Base-by-base conservation (phyloP, 2,113 vertebrate genomes). In the Scolopax mira region DNA sequence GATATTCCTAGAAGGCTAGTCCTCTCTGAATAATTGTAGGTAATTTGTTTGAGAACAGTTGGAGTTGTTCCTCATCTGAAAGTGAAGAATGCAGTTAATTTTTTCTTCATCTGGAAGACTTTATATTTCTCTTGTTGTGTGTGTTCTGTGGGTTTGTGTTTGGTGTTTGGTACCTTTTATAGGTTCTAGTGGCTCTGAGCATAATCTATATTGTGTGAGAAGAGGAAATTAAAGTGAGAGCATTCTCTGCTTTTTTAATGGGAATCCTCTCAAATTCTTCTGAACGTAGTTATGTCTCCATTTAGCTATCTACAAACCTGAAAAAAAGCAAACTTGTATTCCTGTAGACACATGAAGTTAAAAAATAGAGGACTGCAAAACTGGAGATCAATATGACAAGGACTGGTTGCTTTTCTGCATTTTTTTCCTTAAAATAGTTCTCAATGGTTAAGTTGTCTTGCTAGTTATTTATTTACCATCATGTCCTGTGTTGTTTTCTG, bases 361-460 rank as follows among this genome's bases (percentile, higher is more conserved):
- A 93, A 94, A 92, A 85, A 91, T 51, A 70, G 74, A 92, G 65
- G 17, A 58, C 88, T 80, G 64, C 21, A 67, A 85, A 94, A 77
- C 37, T 39, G 28, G 90, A 94, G 57, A 84, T 94, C 61, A 64
- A 10, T 90, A 62, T 91, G 70, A 86, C 62, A 94, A 94, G 79
- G 88, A 94, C 87, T 31, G 35, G 61, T 90, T 79, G 58, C 75
- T 92, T 87, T 95, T 95, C 75, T 89, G 72, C 46, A 42, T 72
- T 95, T 96, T 96, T 79, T 54, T 35, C 44, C 44, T 66, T 95
- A 91, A 96, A 89, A 91, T 90, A 92, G 77, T 62, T 93, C 66
- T 93, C 67, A 55, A 14, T 91, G 87, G 60, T 88, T 88, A 90
- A 93, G 64, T 89, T 87, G 48, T 88, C 89, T 70, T 90, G 25